Evolutionary conservation across 2,888 invertebrate genomes (phyloP).

Genomic region (Latheticus oryzae): DNA sequence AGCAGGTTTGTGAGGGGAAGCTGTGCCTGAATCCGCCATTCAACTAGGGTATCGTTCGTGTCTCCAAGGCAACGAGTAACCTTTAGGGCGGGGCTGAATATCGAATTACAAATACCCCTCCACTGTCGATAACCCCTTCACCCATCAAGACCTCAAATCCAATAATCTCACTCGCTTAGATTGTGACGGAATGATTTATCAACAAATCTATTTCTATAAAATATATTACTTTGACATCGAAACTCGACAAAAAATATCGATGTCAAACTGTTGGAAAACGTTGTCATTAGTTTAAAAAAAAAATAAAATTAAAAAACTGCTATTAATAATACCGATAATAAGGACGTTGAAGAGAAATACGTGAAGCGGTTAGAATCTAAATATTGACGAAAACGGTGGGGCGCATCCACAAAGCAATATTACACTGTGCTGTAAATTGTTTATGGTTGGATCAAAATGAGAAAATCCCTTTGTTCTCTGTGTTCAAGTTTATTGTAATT

Average conservation of each 20-base stretch:
- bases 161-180: constrained; percentile 63
- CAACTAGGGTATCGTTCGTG: constrained; percentile 48
- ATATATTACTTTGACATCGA: background rate
- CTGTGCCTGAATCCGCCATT: constrained; percentile 60
- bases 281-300: too few species aligned
- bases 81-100: constrained; percentile 59
- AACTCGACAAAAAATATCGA: too few species aligned
- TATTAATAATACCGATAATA: too few species aligned
- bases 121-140: constrained; percentile 38
- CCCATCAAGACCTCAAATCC: constrained; percentile 58
- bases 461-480: constrained; percentile 53
- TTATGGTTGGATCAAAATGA: constrained; percentile 57
- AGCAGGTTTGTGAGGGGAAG: constrained; percentile 44
- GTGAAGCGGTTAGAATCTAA: constrained; percentile 55
- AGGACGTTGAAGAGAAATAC: too few species aligned
- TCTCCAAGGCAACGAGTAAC: constrained; percentile 60
- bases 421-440: constrained; percentile 56
- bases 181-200: constrained; percentile 63
- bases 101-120: constrained; percentile 52
- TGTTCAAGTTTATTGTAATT: constrained; percentile 41
- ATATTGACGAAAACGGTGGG: constrained; percentile 58
- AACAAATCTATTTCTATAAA: constrained; percentile 62
- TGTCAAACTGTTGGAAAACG: too few species aligned
- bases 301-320: too few species aligned
- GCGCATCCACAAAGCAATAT: constrained; percentile 57